A percentile compares a stretch with the other conserved stretches of the same genome.
phyloP scores from a whole-genome alignment of 2,888 invertebrate genomes.

The Spatulosminthurus flaviceps region DNA sequence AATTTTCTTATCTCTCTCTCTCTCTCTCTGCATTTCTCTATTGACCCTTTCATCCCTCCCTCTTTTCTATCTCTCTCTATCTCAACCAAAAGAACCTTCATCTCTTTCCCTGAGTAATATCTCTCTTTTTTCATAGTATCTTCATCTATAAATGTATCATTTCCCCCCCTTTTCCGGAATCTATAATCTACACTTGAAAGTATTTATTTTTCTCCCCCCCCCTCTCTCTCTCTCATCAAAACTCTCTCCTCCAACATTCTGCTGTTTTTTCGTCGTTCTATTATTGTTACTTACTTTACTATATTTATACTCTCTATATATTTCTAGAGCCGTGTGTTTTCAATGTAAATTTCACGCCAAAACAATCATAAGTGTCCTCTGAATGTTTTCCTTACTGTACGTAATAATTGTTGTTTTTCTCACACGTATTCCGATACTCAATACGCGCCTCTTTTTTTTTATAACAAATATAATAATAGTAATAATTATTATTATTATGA shows the following conservation, averaged over 20 bases:
- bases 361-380: neutral
- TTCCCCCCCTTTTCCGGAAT: neutral
- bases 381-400: conserved; percentile 23
- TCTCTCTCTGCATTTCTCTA: neutral
- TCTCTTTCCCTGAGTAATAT: neutral
- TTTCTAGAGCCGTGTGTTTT: neutral
- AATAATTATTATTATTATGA: too few relatives aligned
- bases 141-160: too few relatives aligned
- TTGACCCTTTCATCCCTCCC: neutral
- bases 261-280: neutral
- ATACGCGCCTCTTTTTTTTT: conserved; percentile 36
- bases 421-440: conserved; percentile 33
- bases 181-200: too few relatives aligned
- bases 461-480: too few relatives aligned
- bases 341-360: conserved; percentile 4
- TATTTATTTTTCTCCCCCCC: too few relatives aligned
- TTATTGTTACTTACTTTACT: too few relatives aligned
- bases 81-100: too few relatives aligned
- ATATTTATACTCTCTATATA: conserved; percentile 8
- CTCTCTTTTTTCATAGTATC: neutral
- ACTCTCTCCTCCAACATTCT: neutral
- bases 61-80: neutral
- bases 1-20: neutral
- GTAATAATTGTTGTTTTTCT: neutral
- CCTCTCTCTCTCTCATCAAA: neutral